Conservation (phyloP, 1,140 invertebrate genomes). For the Drosophila repleta region DNA sequence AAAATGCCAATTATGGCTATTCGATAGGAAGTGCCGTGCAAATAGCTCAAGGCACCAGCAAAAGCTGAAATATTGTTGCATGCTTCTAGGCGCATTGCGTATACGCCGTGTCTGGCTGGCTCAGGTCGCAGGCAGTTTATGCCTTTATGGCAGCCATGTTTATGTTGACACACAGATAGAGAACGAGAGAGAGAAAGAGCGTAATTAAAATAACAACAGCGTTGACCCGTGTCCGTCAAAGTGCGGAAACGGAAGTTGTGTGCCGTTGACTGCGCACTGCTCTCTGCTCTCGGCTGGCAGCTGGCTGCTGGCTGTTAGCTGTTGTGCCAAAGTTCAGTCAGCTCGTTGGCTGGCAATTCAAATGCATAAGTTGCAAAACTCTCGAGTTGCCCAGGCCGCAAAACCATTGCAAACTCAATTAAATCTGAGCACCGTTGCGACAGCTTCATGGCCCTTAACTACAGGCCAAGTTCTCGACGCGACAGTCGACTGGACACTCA, state of each 20-base stretch:
- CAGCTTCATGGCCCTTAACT: conserved; percentile 55
- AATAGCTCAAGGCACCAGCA: conserved; percentile 32
- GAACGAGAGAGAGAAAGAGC: conserved; percentile 18
- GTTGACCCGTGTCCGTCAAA: conserved; percentile 35
- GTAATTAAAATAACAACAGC: conserved; percentile 61
- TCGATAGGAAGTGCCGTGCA: conserved; percentile 43
- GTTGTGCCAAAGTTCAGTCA: conserved; percentile 46
- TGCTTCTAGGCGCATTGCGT: conserved; percentile 56
- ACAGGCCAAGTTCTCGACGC: conserved; percentile 45
- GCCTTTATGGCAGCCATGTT: conserved; percentile 34
- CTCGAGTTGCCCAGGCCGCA: conserved; percentile 50
- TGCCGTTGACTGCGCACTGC: conserved; percentile 3
- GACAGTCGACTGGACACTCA: conserved; percentile 12
- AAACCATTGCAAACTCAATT: conserved; percentile 82
- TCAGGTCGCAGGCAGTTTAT: not conserved
- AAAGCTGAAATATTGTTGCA: conserved; percentile 40
- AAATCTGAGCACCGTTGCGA: conserved; percentile 73
- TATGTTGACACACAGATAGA: conserved; percentile 7
- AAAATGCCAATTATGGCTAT: conserved; percentile 73
- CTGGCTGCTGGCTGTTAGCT: not conserved
- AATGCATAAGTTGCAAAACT: conserved; percentile 52
- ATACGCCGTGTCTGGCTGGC: conserved; percentile 40
- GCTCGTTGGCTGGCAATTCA: conserved; percentile 34
- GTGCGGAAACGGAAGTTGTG: conserved; percentile 40
- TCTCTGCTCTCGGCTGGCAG: not conserved